Conservation (phyloP, 2,113 vertebrate species). For the Pseudorasbora parva region DNA sequence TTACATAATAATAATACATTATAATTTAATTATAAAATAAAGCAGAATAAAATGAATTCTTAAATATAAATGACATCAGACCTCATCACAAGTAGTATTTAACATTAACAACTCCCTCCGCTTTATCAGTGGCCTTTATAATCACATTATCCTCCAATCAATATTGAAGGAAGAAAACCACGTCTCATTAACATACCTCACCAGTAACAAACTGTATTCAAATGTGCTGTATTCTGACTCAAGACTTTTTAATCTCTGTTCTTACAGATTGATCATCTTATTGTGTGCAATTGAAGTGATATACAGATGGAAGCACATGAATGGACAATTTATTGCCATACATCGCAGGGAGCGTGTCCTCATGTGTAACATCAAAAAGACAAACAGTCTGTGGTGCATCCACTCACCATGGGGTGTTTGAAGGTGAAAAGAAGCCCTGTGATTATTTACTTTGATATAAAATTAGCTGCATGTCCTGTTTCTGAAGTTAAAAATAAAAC, state of each 20-base stretch:
- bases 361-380: conserved; percentile 67
- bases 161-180: neutral
- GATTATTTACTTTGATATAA: conserved; percentile 76
- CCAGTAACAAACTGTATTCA: neutral
- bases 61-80: neutral
- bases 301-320: neutral
- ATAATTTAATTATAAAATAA: neutral
- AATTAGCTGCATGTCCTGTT: conserved; percentile 72
- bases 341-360: conserved; percentile 68
- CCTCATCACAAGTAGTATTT: neutral
- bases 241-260: neutral
- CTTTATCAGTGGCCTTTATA: neutral
- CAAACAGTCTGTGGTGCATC: conserved; percentile 74
- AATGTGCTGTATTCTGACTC: neutral
- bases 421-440: neutral
- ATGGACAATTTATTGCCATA: neutral
- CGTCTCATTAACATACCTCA: neutral
- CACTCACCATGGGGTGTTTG: conserved; percentile 66
- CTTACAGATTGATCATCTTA: neutral
- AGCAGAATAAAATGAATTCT: neutral
- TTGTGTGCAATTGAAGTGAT: neutral
- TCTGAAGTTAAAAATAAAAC: conserved; percentile 69
- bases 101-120: neutral
- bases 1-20: neutral
- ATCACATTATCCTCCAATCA: neutral